Base-by-base conservation (phyloP, 2,797 vertebrate species). In the Eulemur albifrons region DNA sequence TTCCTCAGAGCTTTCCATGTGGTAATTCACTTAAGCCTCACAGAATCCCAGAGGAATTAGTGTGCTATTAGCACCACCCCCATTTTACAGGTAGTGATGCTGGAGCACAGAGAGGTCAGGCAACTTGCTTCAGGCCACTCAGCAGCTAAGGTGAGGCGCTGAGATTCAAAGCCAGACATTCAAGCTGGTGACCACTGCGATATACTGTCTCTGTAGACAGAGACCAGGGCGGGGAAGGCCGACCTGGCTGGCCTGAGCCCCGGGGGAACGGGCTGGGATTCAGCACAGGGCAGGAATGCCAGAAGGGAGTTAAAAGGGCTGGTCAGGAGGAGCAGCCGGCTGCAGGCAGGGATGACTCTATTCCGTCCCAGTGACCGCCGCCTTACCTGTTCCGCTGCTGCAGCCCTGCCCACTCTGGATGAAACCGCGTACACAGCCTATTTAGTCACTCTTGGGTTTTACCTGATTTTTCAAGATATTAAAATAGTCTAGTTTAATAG, bases 31-130 rank as follows among this genome's bases (percentile, higher is more conserved):
- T 18, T 27, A n/a, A 57, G 18, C 50, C 7, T 85, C 72, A 35
- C 1, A 0, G n/a, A 65, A 40, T 23, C 67, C 18, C 2, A 9
- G 6, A 20, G 72, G 32, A 63, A 43, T 0, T 9, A 40, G 59
- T 4, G 1, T 21, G 38, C 4, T 14, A 0, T 6, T 5, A 5
- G 38, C 65, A 30, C 25, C 27, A 1, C 10, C 6, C 38, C 40
- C 8, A 3, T 0, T 27, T 18, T 10, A 27, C 32, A 20, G 52
- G 30, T 0, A 5, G 57, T 12, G 32, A n/a, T 13, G 14, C 9
- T 48, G 63, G 75, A 30, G 27, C 35, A 7, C n/a, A 73, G 88
- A 90, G 82, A 85, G 32, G 25, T 35, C 21, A 69, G 59, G 81
- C 48, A 14, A 40, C 43, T 93, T 15, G 70, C 18, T 80, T 43